These are phyloP conservation scores for Sisor rabdophorus DNA, from an alignment of 2,113 vertebrate genomes.

Conservation along the genomic window DNA sequence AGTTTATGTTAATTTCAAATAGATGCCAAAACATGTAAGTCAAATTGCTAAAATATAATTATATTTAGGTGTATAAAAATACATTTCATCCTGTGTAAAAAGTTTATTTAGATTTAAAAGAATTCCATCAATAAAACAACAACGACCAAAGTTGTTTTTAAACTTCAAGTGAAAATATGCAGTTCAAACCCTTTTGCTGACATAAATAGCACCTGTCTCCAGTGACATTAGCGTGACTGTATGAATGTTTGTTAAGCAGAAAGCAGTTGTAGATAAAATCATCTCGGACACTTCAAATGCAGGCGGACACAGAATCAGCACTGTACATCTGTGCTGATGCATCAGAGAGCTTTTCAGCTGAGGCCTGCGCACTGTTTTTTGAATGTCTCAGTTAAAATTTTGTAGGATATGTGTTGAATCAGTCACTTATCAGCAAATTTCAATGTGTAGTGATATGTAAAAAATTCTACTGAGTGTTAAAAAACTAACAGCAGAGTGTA, in stretches of 20 bases:
- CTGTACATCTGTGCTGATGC: conserved; percentile 22
- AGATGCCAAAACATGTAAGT: too few relatives aligned
- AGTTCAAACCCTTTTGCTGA: conserved; percentile 14
- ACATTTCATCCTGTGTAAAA: too few relatives aligned
- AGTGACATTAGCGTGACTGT: conserved; percentile 11
- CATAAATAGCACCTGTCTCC: conserved; percentile 16
- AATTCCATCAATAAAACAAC: not conserved
- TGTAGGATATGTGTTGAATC: conserved; percentile 25
- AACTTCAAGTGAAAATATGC: not conserved
- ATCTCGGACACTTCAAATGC: conserved; percentile 44
- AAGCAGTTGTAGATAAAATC: conserved; percentile 20
- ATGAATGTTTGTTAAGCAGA: conserved; percentile 21
- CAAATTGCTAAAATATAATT: too few relatives aligned
- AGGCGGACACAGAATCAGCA: conserved; percentile 22
- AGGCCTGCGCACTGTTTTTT: conserved; percentile 12
- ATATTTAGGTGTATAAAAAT: too few relatives aligned
- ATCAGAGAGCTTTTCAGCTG: conserved; percentile 38
- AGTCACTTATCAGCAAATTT: conserved; percentile 27
- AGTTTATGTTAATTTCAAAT: too few relatives aligned
- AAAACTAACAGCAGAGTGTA: not conserved
- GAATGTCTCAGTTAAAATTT: conserved; percentile 14
- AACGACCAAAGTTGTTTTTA: not conserved
- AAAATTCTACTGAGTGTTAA: conserved; percentile 18
- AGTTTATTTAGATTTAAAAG: too few relatives aligned
- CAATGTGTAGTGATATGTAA: conserved; percentile 18